Conservation (phyloP, 2,797 vertebrate genomes). For the Smutsia gigantea region DNA sequence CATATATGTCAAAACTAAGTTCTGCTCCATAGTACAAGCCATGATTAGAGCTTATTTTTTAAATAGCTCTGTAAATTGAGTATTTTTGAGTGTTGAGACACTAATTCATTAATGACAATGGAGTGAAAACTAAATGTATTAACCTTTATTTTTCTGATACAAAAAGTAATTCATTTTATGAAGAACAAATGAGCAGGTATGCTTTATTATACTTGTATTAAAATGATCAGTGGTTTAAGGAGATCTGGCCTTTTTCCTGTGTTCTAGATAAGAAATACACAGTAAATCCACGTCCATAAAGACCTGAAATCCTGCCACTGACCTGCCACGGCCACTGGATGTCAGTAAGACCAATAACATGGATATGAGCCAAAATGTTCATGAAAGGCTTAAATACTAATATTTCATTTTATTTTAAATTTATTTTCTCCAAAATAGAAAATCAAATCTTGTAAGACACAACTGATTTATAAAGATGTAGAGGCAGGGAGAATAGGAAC, state of each 20-base stretch:
- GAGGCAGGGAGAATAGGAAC: not conserved
- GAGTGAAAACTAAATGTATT: constrained; percentile 3
- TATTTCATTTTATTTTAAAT: constrained; percentile 17
- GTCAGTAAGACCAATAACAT: constrained; percentile 75
- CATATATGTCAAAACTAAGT: not conserved
- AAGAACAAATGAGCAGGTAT: constrained; percentile 23
- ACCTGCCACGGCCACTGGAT: constrained; percentile 67
- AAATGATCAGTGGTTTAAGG: not conserved
- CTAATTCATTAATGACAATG: not conserved
- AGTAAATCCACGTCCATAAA: constrained; percentile 33
- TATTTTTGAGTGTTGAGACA: constrained; percentile 31
- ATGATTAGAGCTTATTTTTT: not conserved
- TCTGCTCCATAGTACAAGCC: not conserved
- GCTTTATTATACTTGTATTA: not conserved
- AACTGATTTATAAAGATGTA: not conserved
- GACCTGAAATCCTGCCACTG: constrained; percentile 65
- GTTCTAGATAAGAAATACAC: not conserved
- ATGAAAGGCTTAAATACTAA: not conserved
- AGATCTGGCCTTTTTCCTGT: not conserved
- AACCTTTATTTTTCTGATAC: constrained; percentile 5
- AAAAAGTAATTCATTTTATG: constrained; percentile 17
- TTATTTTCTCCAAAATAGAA: not conserved
- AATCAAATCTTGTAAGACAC: not conserved
- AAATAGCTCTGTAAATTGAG: not conserved
- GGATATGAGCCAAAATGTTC: constrained; percentile 26